Evolutionary conservation across 2,888 invertebrate genomes (phyloP).

Genomic region (Iphiclides podalirius): DNA sequence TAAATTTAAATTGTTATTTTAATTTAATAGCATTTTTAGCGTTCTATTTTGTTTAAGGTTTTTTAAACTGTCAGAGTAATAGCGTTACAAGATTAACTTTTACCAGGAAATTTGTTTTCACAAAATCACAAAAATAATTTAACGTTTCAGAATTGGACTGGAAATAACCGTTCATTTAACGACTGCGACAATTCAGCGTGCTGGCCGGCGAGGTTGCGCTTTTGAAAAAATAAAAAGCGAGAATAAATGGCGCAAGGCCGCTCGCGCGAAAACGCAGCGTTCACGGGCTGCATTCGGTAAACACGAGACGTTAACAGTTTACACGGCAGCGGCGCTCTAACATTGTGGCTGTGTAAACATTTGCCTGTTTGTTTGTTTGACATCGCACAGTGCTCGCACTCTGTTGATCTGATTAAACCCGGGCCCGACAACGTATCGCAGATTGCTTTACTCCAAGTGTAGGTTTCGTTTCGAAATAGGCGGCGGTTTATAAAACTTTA

Average conservation of each 20-base stretch:
- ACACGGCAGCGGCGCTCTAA: conserved; percentile 22
- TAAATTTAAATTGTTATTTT: no score
- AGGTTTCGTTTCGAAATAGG: not conserved
- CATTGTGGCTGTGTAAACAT: conserved; percentile 35
- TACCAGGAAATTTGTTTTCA: no score
- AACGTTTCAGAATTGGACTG: no score
- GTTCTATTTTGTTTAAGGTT: no score
- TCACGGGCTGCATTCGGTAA: not conserved
- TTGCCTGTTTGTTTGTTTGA: conserved; percentile 32
- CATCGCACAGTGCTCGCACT: conserved; percentile 3
- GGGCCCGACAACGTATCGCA: not conserved
- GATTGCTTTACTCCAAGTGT: not conserved
- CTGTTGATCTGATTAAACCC: conserved; percentile 7
- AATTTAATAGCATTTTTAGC: no score
- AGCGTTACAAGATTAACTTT: no score
- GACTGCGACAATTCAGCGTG: no score
- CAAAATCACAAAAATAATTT: no score
- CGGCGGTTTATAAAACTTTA: not conserved
- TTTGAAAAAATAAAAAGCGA: not conserved
- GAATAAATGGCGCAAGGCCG: not conserved
- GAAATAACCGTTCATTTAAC: no score
- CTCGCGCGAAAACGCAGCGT: not conserved
- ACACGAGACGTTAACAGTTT: conserved; percentile 5
- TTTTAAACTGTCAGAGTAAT: no score
- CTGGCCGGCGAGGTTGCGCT: not conserved